phyloP scores from a whole-genome alignment of 1,140 invertebrate species.

The Drosophila micromelanica region DNA sequence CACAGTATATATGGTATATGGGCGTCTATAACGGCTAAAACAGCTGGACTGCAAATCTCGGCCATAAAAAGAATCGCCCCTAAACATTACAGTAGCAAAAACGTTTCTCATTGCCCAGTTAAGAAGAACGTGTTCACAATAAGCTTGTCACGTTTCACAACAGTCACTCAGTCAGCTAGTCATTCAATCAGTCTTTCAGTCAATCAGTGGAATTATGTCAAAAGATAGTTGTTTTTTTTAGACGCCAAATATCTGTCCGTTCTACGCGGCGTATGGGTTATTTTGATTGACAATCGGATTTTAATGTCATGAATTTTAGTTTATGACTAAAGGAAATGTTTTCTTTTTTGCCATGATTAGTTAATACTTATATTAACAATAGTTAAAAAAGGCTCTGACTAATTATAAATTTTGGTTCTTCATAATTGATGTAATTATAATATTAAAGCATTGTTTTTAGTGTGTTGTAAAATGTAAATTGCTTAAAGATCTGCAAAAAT shows the following conservation, averaged over 20 bases:
- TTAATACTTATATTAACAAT: constrained; percentile 46
- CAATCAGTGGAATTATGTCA: constrained; percentile 45
- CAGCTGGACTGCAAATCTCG: constrained; percentile 68
- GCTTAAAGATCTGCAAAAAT: too few relatives aligned
- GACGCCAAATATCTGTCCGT: constrained; percentile 30
- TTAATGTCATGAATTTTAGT: constrained; percentile 52
- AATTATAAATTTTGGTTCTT: not conserved
- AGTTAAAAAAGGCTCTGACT: not conserved
- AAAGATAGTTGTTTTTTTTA: too few relatives aligned
- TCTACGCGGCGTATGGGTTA: constrained; percentile 19
- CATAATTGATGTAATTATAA: not conserved
- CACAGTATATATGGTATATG: constrained; percentile 41
- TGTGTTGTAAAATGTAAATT: too few relatives aligned
- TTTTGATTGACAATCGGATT: constrained; percentile 79
- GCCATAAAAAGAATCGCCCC: constrained; percentile 65
- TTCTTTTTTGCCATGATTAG: constrained; percentile 33
- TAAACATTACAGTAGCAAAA: constrained; percentile 46
- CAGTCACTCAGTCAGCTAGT: constrained; percentile 13
- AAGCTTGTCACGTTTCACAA: constrained; percentile 44
- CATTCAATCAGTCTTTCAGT: constrained; percentile 30
- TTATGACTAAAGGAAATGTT: constrained; percentile 48
- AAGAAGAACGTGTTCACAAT: constrained; percentile 37
- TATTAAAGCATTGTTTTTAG: too few relatives aligned
- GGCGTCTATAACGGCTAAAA: not conserved
- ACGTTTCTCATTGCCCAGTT: constrained; percentile 3